Conservation (phyloP, 2,113 vertebrate genomes). For the Ifrita kowaldi region DNA sequence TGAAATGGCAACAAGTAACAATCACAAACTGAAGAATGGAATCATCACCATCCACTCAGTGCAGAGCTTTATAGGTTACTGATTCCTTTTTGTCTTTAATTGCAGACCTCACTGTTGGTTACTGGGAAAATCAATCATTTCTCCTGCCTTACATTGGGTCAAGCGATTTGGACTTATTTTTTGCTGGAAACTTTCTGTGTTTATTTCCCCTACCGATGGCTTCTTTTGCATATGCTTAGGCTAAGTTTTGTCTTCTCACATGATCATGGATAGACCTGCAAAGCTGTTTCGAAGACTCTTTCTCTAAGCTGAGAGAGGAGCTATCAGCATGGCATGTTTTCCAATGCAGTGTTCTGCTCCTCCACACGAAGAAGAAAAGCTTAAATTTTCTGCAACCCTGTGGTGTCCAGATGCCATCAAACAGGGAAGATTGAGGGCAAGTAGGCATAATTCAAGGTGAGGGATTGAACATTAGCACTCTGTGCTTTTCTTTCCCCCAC, state of each 20-base stretch:
- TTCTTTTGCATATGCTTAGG: neutral
- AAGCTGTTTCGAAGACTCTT: neutral
- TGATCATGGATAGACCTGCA: neutral
- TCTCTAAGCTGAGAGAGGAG: neutral
- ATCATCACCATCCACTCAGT: neutral
- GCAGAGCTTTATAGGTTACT: neutral
- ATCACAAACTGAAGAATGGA: neutral
- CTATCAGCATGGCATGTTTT: neutral
- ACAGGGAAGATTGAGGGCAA: neutral
- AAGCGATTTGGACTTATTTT: neutral
- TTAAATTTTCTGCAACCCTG: neutral
- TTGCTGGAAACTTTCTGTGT: neutral
- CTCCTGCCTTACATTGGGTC: neutral
- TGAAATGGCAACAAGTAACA: neutral
- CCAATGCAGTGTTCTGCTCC: neutral
- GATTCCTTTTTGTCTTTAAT: neutral
- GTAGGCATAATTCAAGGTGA: neutral
- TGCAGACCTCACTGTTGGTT: neutral
- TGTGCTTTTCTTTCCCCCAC: neutral
- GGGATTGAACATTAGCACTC: neutral
- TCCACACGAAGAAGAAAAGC: neutral
- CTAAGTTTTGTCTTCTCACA: neutral
- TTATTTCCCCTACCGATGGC: neutral
- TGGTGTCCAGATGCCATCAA: neutral
- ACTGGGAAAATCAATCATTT: neutral